These are phyloP conservation scores for Epinephelus lanceolatus DNA, from an alignment of 2,113 vertebrate genomes.

Conservation along the genomic window DNA sequence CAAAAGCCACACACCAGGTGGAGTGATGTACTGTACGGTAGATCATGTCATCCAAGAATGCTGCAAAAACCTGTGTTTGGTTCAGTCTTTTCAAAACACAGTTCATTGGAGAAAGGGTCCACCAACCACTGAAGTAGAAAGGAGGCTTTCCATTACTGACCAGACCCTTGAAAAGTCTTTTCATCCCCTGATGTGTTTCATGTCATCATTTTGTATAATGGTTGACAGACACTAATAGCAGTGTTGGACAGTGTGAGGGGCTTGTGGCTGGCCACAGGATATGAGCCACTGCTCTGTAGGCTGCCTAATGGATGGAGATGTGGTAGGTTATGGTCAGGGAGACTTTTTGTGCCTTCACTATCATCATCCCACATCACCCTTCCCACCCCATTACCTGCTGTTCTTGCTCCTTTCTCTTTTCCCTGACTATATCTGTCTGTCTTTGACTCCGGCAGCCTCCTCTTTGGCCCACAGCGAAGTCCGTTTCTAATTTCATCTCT, in stretches of 20 bases:
- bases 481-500: conserved; percentile 74
- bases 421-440: conserved; percentile 20
- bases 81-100: conserved; percentile 35
- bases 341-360: conserved; percentile 28
- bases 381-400: conserved; percentile 31
- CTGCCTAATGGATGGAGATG: conserved; percentile 70
- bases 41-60: conserved; percentile 28
- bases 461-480: conserved; percentile 57
- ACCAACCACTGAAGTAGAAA: conserved; percentile 34
- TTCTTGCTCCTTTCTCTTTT: conserved; percentile 4
- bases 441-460: conserved; percentile 19
- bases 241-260: conserved; percentile 30
- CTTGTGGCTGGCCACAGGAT: conserved; percentile 72
- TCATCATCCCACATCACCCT: conserved; percentile 38
- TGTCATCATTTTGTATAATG: conserved; percentile 52
- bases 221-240: conserved; percentile 63
- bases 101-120: conserved; percentile 35
- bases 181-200: conserved; percentile 56
- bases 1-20: conserved; percentile 3
- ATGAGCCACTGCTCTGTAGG: conserved; percentile 47
- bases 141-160: conserved; percentile 57
- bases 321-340: conserved; percentile 53
- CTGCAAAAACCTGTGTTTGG: conserved; percentile 36
- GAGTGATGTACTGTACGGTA: conserved; percentile 6
- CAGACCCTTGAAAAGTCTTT: conserved; percentile 44